Base-by-base conservation (phyloP, 2,113 vertebrate genomes). In the Poecile atricapillus region DNA sequence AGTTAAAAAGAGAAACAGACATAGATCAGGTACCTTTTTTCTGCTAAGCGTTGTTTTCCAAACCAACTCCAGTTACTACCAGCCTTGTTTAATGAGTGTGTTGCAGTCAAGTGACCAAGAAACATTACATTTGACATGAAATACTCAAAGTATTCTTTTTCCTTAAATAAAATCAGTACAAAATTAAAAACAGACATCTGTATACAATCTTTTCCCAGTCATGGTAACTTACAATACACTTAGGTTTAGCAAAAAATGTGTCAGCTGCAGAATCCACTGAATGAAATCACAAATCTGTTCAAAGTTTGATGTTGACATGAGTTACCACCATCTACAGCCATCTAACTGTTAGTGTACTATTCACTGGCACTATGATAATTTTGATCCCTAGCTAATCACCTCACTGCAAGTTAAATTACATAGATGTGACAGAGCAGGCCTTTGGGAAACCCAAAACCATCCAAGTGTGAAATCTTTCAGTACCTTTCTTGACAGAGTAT, bases 341-440 rank as follows among this genome's bases (percentile, higher is more conserved):
- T 55, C 47, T 89, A 87, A 41, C 22, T 69, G 24, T 62, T 52
- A 65, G 46, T 24, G 11, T 49, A 35, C 52, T 68, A 83, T 52
- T 80, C 52, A 55, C 53, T 56, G 58, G 49, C 53, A 67, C 58
- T 78, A 59, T 3, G 19, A 62, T 70, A 63, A 87, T 94, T 93
- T 62, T 83, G 64, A 89, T 74, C 73, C 64, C 52, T 75, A 80
- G 39, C 76, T 86, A 65, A 83, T 94, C 77, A 90, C 68, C 76
- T 92, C 86, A 58, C 22, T 39, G 43, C 16, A 50, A 69, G 76
- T 71, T 83, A 86, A 80, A 81, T 64, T 62, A 74, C 8, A 3
- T 19, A 83, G 76, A 89, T 83, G 64, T 89, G 63, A 94, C 84
- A 96, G 69, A 94, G 56, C 47, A 75, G 62, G 47, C 87, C 81